Base-by-base conservation (phyloP, 1,140 invertebrate species). In the Calliopsis andreniformis region DNA sequence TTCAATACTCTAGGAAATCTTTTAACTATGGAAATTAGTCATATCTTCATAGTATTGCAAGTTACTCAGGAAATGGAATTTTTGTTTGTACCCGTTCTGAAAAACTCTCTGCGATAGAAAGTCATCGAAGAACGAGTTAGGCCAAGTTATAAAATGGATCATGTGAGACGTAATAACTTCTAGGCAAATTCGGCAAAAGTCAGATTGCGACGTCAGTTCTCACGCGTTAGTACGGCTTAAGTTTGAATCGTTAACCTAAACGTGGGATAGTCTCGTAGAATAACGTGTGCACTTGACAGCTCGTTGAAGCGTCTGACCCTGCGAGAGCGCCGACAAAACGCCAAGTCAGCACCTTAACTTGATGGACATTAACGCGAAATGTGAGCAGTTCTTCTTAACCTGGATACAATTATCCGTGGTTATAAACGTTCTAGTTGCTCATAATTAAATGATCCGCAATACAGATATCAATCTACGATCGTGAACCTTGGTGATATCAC, bases 371-470 rank as follows among this genome's bases (percentile, higher is more conserved):
- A 83, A 79, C 70, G 81, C 56, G 64, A 23, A 69, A 79, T 75
- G 59, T 61, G 58, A 47, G 75, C 45, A 43, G 53, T 78, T 81
- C 75, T 56, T 81, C 78, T 39, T 63, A n/a, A 25, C 61, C 20
- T 64, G 43, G 75, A 75, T 77, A 80, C 78, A 80, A 84, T 84
- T 87, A 86, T 80, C 71, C 79, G 56, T 63, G 70, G 30, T 61
- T 30, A 3, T n/a, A 4, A 49, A 39, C 7, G 43, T 10, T 6
- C 20, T 12, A 14, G 10, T 3, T 32, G 30, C 6, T 35, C 2
- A 3, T 5, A 1, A 0, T 7, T 25, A 32, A 39, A 42, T 5
- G 35, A 61, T 32, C n/a, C n/a, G n/a, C n/a, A n/a, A n/a, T n/a
- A n/a, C n/a, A n/a, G n/a, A n/a, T n/a, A n/a, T n/a, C n/a, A n/a